These are phyloP conservation scores for Verasper variegatus DNA, from an alignment of 2,113 vertebrate species.

Conservation along the genomic window DNA sequence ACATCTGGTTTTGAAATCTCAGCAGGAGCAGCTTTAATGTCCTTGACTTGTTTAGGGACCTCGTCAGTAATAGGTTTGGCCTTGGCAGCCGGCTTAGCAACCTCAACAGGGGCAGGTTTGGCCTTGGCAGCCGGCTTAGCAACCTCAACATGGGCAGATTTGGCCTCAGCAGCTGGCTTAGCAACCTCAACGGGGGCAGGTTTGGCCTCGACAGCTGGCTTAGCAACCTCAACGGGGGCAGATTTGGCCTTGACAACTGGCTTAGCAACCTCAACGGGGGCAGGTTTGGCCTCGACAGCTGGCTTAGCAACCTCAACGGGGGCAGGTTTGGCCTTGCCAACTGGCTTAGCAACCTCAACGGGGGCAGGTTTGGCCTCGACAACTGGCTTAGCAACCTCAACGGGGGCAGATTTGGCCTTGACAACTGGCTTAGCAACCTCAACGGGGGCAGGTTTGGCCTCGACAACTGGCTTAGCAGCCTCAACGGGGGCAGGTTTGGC, in stretches of 20 bases:
- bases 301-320: constrained; percentile 10
- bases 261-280: background rate
- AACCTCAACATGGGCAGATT: background rate
- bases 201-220: background rate
- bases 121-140: background rate
- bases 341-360: constrained; percentile 16
- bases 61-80: background rate
- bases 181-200: background rate
- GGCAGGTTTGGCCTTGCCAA: background rate
- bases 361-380: constrained; percentile 1
- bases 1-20: constrained; percentile 19
- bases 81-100: background rate
- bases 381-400: background rate
- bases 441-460: constrained; percentile 1
- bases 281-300: constrained; percentile 1
- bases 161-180: background rate
- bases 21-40: background rate
- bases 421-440: background rate
- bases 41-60: too few relatives aligned
- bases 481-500: constrained; percentile 3
- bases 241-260: background rate
- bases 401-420: background rate
- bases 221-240: constrained; percentile 6
- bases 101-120: background rate
- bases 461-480: background rate